A percentile compares a stretch with the other conserved stretches of the same genome.
These are phyloP conservation scores for Connochaetes taurinus DNA, from an alignment of 2,113 vertebrate species.

Conservation along the genomic window DNA sequence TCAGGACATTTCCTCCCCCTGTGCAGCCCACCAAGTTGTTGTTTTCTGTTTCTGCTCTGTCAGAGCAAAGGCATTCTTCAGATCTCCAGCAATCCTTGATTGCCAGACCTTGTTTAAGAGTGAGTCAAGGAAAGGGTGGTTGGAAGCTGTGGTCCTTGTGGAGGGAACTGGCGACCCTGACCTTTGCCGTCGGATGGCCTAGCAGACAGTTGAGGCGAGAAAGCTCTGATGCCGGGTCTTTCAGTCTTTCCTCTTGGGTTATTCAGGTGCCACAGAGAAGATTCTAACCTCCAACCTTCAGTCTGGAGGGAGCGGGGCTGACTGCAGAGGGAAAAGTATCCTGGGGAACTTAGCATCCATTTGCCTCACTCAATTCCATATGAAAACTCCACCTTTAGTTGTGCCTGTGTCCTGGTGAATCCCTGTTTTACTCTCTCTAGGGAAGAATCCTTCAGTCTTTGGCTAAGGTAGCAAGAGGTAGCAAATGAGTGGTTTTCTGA, in stretches of 20 bases:
- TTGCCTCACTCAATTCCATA: neutral
- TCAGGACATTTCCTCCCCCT: neutral
- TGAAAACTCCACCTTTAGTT: neutral
- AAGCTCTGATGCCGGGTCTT: neutral
- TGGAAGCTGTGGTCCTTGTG: neutral
- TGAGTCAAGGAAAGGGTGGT: neutral
- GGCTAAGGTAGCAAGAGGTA: neutral
- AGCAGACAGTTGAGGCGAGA: neutral
- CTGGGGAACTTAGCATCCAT: neutral
- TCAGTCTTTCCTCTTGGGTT: neutral
- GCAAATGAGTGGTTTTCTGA: neutral
- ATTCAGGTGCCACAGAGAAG: neutral
- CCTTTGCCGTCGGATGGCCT: neutral
- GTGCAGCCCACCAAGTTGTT: neutral
- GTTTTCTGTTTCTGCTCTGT: neutral
- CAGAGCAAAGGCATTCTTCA: neutral
- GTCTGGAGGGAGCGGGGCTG: neutral
- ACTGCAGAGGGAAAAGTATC: neutral
- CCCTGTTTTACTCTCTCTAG: neutral
- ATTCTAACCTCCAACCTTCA: neutral
- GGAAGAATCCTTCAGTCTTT: neutral
- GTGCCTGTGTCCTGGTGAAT: neutral
- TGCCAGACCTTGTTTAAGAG: neutral
- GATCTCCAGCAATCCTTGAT: neutral
- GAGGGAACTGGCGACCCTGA: neutral